Evolutionary conservation across 2,113 vertebrate genomes (phyloP).

Genomic region (Suricata suricatta): DNA sequence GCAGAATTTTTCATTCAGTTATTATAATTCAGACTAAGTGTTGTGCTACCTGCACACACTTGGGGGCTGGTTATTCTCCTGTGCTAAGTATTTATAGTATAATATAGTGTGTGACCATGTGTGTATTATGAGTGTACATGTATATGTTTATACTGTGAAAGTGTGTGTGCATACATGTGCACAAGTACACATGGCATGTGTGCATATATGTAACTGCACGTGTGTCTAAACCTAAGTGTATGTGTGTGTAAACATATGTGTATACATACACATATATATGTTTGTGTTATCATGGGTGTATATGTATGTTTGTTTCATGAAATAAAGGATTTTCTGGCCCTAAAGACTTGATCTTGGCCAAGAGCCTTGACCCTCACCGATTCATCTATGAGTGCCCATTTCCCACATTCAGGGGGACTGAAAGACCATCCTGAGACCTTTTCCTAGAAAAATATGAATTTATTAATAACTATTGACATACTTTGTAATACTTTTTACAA

Average conservation of each 20-base stretch:
- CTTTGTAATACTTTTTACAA: neutral
- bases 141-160: neutral
- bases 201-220: neutral
- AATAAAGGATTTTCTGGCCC: neutral
- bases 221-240: no score
- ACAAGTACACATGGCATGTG: neutral
- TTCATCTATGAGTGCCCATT: rapidly evolving
- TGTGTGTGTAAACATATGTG: no score
- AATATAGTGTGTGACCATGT: neutral
- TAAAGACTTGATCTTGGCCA: neutral
- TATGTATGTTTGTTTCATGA: neutral
- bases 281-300: neutral
- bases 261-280: no score
- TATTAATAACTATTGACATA: neutral
- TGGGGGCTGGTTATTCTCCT: neutral
- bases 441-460: neutral
- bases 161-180: neutral
- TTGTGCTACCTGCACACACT: neutral
- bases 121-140: neutral
- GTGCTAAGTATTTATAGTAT: neutral
- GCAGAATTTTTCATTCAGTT: no score
- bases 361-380: neutral
- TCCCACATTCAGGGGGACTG: neutral
- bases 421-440: neutral
- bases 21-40: no score